phyloP scores from a whole-genome alignment of 30 jellyfish, hydroid and myxozoan species.

The Haliclystus octoradiatus region DNA sequence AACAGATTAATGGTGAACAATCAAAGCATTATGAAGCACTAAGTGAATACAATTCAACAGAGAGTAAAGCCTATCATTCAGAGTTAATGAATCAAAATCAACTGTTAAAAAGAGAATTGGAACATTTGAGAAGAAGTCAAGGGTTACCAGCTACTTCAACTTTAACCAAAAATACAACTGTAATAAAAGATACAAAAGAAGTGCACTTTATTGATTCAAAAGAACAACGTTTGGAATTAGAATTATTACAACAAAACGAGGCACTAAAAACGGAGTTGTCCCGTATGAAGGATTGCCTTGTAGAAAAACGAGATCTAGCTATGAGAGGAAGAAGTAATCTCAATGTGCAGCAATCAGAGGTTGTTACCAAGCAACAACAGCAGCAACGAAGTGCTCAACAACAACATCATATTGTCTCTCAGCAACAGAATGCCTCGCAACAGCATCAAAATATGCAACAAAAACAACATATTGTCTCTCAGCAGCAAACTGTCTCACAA shows the following conservation, averaged over 20 bases:
- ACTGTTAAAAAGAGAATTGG: slow-evolving; percentile 26
- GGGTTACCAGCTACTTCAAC: not conserved
- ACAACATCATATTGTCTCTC: not conserved
- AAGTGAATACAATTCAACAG: not conserved
- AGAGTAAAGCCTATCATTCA: not conserved
- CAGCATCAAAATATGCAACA: no score
- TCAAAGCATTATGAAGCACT: not conserved
- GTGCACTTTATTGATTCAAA: not conserved
- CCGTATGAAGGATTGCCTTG: not conserved
- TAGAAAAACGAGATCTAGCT: not conserved
- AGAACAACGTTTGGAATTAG: slow-evolving; percentile 6
- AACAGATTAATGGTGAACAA: slow-evolving; percentile 4
- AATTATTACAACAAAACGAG: not conserved
- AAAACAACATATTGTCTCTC: not conserved
- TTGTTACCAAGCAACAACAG: not conserved
- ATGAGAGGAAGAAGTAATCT: not conserved
- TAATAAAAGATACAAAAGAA: slow-evolving; percentile 7
- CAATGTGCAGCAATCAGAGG: not conserved
- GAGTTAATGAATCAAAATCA: slow-evolving; percentile 1
- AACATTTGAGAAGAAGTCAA: slow-evolving; percentile 1
- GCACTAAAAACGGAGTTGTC: not conserved
- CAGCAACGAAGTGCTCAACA: not conserved
- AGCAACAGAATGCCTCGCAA: not conserved
- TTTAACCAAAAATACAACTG: not conserved
- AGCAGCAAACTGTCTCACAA: not conserved